Evolutionary conservation across 2,113 vertebrate genomes (phyloP), one percentile per base, ranked within the genome.

Genomic region (Larimichthys polyactis): DNA sequence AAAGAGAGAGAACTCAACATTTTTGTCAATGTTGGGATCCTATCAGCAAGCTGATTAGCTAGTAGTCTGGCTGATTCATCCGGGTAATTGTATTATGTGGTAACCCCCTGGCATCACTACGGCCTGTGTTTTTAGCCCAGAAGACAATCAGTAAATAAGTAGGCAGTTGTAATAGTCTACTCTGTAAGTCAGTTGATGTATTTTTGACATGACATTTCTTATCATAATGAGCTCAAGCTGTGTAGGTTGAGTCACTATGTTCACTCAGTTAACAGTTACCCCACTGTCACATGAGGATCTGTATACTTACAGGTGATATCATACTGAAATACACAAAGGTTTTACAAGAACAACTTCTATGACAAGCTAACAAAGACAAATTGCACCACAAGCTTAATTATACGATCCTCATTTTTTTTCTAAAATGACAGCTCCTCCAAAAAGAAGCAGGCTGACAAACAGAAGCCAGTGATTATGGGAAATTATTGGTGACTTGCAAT

Each of bases 311-410:
- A 54, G 43, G 49, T 36, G 14, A 57, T 65, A 4, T 77, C 22
- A 36, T 72, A 40, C 36, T 29, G 24, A 62, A 60, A 29, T 14
- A 43, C 65, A 51, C n/a, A 75, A 51, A 67, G 4, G 16, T 81
- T 64, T 64, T 2, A 71, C 64, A 32, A 17, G 52, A 49, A 46
- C 52, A 52, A 44, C 29, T 19, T 52, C 12, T 17, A 7, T 66
- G 71, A 79, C 75, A 62, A 63, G 62, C 64, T 59, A 71, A 75
- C 79, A 79, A 76, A 72, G 71, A 71, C 59, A 71, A 75, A 57
- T 67, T 54, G 32, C 15, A 48, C 46, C 54, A 27, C 0, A 57
- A 49, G 79, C 68, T 65, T 78, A 68, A 69, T 82, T 82, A 49
- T 71, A 54, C 27, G 14, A 81, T 75, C 17, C 24, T 65, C 8